Conservation (phyloP, 2,888 invertebrate species). For the Escarpia spicata region DNA sequence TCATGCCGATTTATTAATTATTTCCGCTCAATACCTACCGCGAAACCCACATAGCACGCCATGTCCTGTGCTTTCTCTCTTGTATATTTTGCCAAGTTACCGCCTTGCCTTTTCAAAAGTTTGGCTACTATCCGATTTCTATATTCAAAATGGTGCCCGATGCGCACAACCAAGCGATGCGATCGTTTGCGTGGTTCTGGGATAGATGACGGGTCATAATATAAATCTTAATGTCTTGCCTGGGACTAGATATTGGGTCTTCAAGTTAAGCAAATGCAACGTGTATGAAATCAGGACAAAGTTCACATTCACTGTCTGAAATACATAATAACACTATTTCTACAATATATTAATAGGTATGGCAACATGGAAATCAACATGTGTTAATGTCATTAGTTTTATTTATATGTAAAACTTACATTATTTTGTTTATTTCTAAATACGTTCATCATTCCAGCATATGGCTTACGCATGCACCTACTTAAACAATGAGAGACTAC, state of each 20-base stretch:
- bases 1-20: constrained; percentile 1
- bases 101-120: not conserved
- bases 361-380: too few relatives aligned
- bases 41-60: not conserved
- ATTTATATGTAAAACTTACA: too few relatives aligned
- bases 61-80: not conserved
- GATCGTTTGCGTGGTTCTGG: not conserved
- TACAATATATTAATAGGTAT: too few relatives aligned
- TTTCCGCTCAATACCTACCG: not conserved
- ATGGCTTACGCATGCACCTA: too few relatives aligned
- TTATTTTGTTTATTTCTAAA: too few relatives aligned
- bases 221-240: not conserved
- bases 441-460: too few relatives aligned
- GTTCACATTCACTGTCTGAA: not conserved
- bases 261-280: not conserved
- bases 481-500: too few relatives aligned
- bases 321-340: too few relatives aligned
- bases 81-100: not conserved
- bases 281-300: not conserved
- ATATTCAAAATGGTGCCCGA: not conserved
- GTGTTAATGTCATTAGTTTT: too few relatives aligned
- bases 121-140: not conserved
- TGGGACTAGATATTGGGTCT: not conserved
- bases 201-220: not conserved
- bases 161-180: not conserved